Evolutionary conservation across 2,113 vertebrate genomes (phyloP).

Genomic region (Opisthocomus hoazin): DNA sequence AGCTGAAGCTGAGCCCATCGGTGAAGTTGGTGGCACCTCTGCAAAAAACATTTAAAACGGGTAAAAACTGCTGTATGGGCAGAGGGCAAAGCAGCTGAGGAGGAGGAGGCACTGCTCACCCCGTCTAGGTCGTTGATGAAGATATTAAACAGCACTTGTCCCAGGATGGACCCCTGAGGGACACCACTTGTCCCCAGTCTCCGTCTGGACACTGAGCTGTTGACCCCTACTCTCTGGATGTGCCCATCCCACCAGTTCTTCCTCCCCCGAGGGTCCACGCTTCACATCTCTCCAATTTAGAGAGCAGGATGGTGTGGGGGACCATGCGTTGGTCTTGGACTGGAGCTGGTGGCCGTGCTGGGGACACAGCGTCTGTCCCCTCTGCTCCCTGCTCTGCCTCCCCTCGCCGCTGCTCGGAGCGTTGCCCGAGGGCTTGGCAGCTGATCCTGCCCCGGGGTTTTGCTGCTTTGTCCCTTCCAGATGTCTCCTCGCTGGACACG

Average conservation of each 20-base stretch:
- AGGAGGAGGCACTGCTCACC: background rate
- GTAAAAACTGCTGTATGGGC: background rate
- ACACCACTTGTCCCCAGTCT: too few species aligned
- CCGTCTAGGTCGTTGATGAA: too few species aligned
- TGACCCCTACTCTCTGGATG: too few species aligned
- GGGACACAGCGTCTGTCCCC: background rate
- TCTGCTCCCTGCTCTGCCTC: background rate
- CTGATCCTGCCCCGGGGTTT: background rate
- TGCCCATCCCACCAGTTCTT: too few species aligned
- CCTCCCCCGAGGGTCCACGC: too few species aligned
- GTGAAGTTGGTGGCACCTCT: background rate
- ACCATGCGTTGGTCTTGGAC: too few species aligned
- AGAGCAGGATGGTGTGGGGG: too few species aligned
- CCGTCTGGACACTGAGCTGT: too few species aligned
- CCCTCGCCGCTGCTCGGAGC: accelerated
- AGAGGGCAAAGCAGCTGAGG: background rate
- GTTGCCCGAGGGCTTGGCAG: accelerated
- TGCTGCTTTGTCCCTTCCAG: slow-evolving; percentile 46
- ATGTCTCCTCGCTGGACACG: slow-evolving; percentile 67
- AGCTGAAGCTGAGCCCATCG: background rate
- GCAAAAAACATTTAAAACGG: background rate
- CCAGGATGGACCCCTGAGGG: too few species aligned
- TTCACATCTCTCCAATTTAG: too few species aligned
- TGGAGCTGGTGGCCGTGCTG: background rate
- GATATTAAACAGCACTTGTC: too few species aligned